Evolutionary conservation across 2,888 invertebrate species (phyloP), one percentile per base, ranked within the genome.

Genomic region (Apeira syringaria): DNA sequence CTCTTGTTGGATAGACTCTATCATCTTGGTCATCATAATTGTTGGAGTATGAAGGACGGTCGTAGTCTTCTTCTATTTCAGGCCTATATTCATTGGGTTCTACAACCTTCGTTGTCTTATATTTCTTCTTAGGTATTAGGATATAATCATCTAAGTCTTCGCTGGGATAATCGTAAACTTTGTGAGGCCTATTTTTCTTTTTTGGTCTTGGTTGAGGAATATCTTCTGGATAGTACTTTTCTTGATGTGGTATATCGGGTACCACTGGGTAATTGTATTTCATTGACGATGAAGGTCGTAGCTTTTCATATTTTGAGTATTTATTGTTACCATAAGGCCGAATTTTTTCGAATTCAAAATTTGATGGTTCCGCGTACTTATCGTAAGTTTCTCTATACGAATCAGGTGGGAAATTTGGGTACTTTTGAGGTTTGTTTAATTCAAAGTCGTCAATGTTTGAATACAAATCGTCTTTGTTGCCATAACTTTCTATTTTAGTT

Each of bases 111-210:
- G 56, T 53, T 1, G 82, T 84, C 49, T 80, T 87, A 36, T 75
- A 66, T 53, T 88, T 89, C 61, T 82, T 86, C 51, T 88, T 88
- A 20, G 87, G 88, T 12, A 87, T 83, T 53, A 85, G 64, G 40
- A 82, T 70, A 27, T 81, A 86, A 44, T 88, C 88, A 51, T 81
- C 84, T 37, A 78, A 52, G 41, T 85, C 78, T 13, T 83, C 83
- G 41, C 60, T 65, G 1, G 68, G 57, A 28, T 56, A 64, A 43
- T 88, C 80, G 3, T 75, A 66, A 40, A 68, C 62, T 47, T 81
- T 84, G 12, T 65, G 53, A 24, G 85, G 87, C 25, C 74, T 80
- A 11, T 68, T 51, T 46, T 82, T 84, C 61, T 79, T 84, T 50
- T 82, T 81, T 1, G 85, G 83, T 15, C 80, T 68, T 0, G 72